A percentile compares a stretch with the other conserved stretches of the same genome.
Conservation (phyloP, 2,888 invertebrate genomes). For the Lypha dubia region DNA sequence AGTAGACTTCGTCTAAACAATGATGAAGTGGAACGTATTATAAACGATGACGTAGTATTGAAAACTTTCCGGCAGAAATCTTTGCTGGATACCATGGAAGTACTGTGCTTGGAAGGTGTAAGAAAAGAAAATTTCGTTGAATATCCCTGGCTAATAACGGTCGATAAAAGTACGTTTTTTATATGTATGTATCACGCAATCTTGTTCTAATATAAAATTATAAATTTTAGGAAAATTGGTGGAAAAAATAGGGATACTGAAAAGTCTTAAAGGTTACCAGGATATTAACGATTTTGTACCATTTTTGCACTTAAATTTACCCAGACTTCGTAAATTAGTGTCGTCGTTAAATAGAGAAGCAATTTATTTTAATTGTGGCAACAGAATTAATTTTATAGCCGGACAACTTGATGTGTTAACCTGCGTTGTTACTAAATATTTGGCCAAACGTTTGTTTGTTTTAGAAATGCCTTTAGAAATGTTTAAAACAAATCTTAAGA, state of each 20-base stretch:
- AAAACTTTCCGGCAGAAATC: constrained; percentile 74
- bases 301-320: constrained; percentile 84
- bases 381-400: constrained; percentile 86
- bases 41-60: constrained; percentile 76
- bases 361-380: constrained; percentile 83
- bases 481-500: constrained; percentile 84
- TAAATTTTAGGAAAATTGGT: constrained; percentile 76
- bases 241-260: constrained; percentile 83
- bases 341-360: constrained; percentile 81
- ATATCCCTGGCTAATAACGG: constrained; percentile 81
- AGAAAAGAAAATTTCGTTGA: constrained; percentile 78
- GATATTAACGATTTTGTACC: constrained; percentile 85
- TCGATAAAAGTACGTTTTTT: constrained; percentile 76
- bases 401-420: constrained; percentile 84
- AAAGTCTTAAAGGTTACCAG: constrained; percentile 80
- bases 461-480: constrained; percentile 85
- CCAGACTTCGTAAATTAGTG: constrained; percentile 78
- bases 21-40: constrained; percentile 75
- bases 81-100: constrained; percentile 74
- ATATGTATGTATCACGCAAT: neutral
- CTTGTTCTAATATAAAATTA: neutral
- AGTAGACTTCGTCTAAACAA: constrained; percentile 75
- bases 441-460: constrained; percentile 85
- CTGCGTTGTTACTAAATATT: constrained; percentile 83
- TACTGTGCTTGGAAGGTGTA: constrained; percentile 76